phyloP scores from a whole-genome alignment of 2,888 invertebrate species.

The Tetanocera ferruginea region DNA sequence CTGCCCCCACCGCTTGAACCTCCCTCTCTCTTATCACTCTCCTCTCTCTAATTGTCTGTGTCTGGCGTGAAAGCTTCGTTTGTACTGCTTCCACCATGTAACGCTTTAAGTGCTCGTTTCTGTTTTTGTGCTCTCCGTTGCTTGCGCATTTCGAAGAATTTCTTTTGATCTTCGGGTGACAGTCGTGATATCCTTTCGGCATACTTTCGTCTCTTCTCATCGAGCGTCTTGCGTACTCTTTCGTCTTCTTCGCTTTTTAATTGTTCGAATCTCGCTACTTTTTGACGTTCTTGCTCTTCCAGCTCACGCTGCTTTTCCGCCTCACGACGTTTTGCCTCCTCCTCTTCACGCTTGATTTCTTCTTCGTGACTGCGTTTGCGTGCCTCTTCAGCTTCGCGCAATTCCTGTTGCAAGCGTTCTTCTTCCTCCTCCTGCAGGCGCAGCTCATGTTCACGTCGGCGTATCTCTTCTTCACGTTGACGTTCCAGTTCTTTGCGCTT shows the following conservation, averaged over 20 bases:
- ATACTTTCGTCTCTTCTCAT: conserved; percentile 56
- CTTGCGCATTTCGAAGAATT: conserved; percentile 63
- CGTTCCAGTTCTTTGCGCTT: conserved; percentile 58
- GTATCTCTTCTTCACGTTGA: conserved; percentile 63
- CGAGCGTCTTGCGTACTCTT: conserved; percentile 49
- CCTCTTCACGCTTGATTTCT: conserved; percentile 56
- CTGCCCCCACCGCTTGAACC: conserved; percentile 47
- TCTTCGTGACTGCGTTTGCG: conserved; percentile 55
- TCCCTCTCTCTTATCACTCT: conserved; percentile 9
- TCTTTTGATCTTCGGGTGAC: conserved; percentile 61
- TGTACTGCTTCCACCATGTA: conserved; percentile 41
- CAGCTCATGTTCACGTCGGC: conserved; percentile 56
- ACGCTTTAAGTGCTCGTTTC: conserved; percentile 40
- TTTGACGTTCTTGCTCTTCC: conserved; percentile 53
- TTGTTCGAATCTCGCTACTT: conserved; percentile 49
- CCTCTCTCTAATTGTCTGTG: conserved; percentile 43
- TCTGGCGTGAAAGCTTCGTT: conserved; percentile 37
- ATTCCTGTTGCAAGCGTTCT: conserved; percentile 57
- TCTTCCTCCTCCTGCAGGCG: conserved; percentile 61
- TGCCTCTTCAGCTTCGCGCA: conserved; percentile 56
- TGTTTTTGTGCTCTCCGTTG: conserved; percentile 59
- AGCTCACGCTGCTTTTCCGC: conserved; percentile 53
- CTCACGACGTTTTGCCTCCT: conserved; percentile 56
- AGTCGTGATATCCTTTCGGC: conserved; percentile 60
- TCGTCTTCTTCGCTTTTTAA: conserved; percentile 56